Evolutionary conservation across 2,797 vertebrate species (phyloP), one percentile per base, ranked within the genome.

Genomic region (Pogonophryne albipinna): DNA sequence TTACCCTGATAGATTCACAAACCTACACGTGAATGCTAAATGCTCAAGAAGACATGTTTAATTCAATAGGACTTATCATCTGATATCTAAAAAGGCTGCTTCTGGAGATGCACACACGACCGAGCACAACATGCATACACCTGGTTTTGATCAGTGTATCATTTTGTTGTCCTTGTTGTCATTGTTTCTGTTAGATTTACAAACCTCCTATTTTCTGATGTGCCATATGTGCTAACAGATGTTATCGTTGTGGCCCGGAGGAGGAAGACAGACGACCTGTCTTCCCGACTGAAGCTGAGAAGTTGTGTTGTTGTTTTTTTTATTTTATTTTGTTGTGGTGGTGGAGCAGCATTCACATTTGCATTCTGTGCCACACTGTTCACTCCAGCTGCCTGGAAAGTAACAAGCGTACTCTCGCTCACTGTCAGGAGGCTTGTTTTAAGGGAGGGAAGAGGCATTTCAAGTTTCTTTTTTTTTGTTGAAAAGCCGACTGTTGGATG

Each of bases 211-310:
- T 78, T 85, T 89, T 88, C 81, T 82, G 83, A 89, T 89, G 83
- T 89, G 87, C 93, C 92, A 93, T 93, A 93, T 95, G 94, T 86
- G 83, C 85, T 80, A 91, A 93, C 94, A 95, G 94, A 94, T 95
- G 94, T 90, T 93, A 92, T 91, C 82, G n/a, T 88, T 83, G 81
- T 82, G 66, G 88, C 89, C 90, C 85, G 76, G 84, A 94, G 87
- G 91, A 89, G 76, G 86, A 93, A 93, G 94, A 95, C 88, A 79
- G 92, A 95, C 74, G 93, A 94, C 91, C 95, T 94, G 94, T 92
- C 93, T 90, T 83, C 82, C 78, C 83, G 82, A 89, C 86, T 93
- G 91, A 93, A 89, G 90, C 90, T 93, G 93, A 94, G 91, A 91
- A 90, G 93, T 93, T 90, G 85, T 87, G 23, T 84, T 86, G 20